A percentile compares a stretch with the other conserved stretches of the same genome.
phyloP scores from a whole-genome alignment of 2,888 invertebrate species.

The Embidobia sp. region DNA sequence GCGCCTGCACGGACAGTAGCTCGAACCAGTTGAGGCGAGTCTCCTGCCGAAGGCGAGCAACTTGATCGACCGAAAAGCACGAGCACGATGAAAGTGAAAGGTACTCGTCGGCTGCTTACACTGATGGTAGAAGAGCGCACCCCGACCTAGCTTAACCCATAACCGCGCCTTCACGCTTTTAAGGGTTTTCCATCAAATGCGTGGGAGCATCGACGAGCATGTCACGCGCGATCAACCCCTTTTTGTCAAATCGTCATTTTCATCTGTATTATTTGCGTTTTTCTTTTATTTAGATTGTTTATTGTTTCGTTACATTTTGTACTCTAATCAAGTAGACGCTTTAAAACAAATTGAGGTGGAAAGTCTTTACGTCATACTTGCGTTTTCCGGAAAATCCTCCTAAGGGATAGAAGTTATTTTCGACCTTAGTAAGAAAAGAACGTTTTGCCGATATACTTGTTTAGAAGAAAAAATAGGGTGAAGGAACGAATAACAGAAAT shows the following conservation, averaged over 20 bases:
- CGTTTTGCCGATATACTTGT: too few species aligned
- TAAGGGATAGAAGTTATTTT: too few species aligned
- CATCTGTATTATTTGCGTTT: too few species aligned
- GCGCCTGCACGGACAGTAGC: slow-evolving; percentile 50
- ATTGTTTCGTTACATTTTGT: too few species aligned
- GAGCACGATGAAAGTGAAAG: slow-evolving; percentile 77
- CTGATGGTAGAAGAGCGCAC: slow-evolving; percentile 61
- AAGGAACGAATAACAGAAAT: too few species aligned
- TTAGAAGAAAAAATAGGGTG: too few species aligned
- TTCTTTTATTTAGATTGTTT: too few species aligned
- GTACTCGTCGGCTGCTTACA: slow-evolving; percentile 63
- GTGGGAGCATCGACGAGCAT: slow-evolving; percentile 26
- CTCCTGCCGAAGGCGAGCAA: slow-evolving; percentile 58
- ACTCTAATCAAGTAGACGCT: too few species aligned
- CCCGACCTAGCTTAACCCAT: slow-evolving; percentile 65
- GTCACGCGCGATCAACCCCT: slow-evolving; percentile 18
- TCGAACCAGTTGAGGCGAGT: slow-evolving; percentile 61
- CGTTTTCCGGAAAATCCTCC: too few species aligned
- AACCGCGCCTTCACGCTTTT: slow-evolving; percentile 26
- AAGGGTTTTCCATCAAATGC: slow-evolving; percentile 37
- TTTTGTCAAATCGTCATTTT: slow-evolving; percentile 28
- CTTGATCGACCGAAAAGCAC: slow-evolving; percentile 64
- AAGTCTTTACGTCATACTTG: too few species aligned
- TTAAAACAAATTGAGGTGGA: too few species aligned
- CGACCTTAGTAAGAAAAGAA: too few species aligned